A percentile compares a stretch with the other conserved stretches of the same genome.
Conservation (phyloP, 2,888 invertebrate species). For the Diarsia mendica region DNA sequence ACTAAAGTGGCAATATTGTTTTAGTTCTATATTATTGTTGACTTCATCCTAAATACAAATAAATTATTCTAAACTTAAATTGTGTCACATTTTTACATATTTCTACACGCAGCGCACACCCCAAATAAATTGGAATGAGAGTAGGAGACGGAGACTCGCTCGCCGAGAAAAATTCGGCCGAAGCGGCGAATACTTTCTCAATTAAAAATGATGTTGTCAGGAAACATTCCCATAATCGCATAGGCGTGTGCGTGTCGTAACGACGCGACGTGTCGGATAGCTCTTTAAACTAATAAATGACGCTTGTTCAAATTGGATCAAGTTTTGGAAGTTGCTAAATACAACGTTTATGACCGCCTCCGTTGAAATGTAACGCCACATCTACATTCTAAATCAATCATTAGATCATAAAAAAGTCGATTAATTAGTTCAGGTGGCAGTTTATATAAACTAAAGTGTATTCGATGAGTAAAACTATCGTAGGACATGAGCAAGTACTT, state of each 20-base stretch:
- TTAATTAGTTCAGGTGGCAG: not conserved
- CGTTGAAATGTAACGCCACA: no score
- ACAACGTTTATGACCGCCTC: not conserved
- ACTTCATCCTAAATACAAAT: slow-evolving; percentile 73
- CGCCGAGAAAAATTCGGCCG: no score
- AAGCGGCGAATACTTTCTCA: not conserved
- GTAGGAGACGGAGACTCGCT: no score
- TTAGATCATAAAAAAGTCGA: not conserved
- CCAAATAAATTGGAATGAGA: not conserved
- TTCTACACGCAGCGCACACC: not conserved
- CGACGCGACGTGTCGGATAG: not conserved
- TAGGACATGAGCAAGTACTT: not conserved
- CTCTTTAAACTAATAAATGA: not conserved
- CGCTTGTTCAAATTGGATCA: slow-evolving; percentile 3
- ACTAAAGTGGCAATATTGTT: slow-evolving; percentile 59
- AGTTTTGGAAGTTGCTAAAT: slow-evolving; percentile 3
- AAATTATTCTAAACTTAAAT: slow-evolving; percentile 40
- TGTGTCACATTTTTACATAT: slow-evolving; percentile 2
- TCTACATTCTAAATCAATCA: not conserved
- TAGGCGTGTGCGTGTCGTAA: not conserved
- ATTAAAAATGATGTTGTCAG: not conserved
- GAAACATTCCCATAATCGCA: not conserved
- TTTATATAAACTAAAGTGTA: not conserved
- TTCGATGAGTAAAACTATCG: not conserved
- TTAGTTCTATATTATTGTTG: slow-evolving; percentile 61